Evolutionary conservation across 2,113 vertebrate species (phyloP).

Genomic region (Saguinus imperator): DNA sequence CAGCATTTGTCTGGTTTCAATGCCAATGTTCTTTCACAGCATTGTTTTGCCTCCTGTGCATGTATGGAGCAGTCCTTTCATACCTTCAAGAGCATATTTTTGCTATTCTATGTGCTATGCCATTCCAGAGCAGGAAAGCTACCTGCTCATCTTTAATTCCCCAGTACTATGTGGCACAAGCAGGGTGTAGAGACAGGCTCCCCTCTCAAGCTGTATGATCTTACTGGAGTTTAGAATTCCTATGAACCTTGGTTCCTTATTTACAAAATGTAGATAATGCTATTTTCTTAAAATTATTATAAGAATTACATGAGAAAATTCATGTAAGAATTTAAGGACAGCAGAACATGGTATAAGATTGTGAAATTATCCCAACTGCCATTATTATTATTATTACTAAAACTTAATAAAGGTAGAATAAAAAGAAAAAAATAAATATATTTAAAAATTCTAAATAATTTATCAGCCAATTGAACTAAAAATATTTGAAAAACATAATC

Average conservation of each 20-base stretch:
- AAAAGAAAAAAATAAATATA: background rate
- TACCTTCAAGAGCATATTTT: background rate
- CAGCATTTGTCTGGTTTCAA: background rate
- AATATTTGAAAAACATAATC: background rate
- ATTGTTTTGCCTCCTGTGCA: background rate
- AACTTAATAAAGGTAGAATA: background rate
- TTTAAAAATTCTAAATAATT: conserved; percentile 1
- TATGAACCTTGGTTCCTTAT: background rate
- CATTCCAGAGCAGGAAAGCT: background rate
- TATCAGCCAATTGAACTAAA: background rate
- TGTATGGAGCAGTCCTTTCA: background rate
- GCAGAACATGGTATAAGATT: background rate
- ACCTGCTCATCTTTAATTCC: background rate
- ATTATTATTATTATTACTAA: background rate
- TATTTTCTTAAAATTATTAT: background rate
- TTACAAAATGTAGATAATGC: background rate
- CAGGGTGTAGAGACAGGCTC: background rate
- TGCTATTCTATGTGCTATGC: background rate
- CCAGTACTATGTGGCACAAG: too few relatives aligned
- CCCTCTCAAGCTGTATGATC: background rate
- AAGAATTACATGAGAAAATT: background rate
- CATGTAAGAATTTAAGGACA: background rate
- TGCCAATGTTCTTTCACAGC: background rate
- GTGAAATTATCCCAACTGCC: background rate
- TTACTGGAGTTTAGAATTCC: background rate